Percentiles rank a stretch among this genome's conserved stretches.
These are phyloP conservation scores for Sylvia borin DNA, from an alignment of 2,797 vertebrate species.

Conservation along the genomic window DNA sequence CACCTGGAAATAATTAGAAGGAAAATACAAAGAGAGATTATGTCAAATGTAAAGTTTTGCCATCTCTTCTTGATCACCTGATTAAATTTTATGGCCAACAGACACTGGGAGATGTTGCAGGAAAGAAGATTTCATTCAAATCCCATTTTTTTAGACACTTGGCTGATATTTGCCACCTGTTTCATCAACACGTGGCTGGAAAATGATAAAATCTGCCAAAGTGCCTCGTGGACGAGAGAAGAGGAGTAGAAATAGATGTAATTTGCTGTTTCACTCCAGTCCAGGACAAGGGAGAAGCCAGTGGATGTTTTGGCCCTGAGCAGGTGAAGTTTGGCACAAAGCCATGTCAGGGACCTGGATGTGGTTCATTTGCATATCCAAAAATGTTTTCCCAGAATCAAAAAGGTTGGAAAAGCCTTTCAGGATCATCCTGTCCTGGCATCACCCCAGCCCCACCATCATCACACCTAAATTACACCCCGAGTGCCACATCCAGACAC, in stretches of 20 bases:
- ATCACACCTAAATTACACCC: not conserved
- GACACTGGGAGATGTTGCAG: not conserved
- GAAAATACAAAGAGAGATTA: constrained; percentile 32
- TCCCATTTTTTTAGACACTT: not conserved
- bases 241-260: not conserved
- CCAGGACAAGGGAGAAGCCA: not conserved
- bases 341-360: not conserved
- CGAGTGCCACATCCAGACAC: not conserved
- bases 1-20: constrained; percentile 61
- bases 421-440: not conserved
- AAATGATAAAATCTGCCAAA: not conserved
- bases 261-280: not conserved
- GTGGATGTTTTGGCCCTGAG: not conserved
- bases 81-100: not conserved
- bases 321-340: not conserved
- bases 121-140: not conserved
- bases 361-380: not conserved
- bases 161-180: constrained; percentile 4
- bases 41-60: constrained; percentile 11
- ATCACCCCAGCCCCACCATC: not conserved
- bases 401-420: not conserved
- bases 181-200: not conserved
- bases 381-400: not conserved
- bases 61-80: not conserved
- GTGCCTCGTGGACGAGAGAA: not conserved